A percentile compares a stretch with the other conserved stretches of the same genome.
These are phyloP conservation scores for Chlamydotis undulata DNA, from an alignment of 2,113 vertebrate species.

Conservation along the genomic window DNA sequence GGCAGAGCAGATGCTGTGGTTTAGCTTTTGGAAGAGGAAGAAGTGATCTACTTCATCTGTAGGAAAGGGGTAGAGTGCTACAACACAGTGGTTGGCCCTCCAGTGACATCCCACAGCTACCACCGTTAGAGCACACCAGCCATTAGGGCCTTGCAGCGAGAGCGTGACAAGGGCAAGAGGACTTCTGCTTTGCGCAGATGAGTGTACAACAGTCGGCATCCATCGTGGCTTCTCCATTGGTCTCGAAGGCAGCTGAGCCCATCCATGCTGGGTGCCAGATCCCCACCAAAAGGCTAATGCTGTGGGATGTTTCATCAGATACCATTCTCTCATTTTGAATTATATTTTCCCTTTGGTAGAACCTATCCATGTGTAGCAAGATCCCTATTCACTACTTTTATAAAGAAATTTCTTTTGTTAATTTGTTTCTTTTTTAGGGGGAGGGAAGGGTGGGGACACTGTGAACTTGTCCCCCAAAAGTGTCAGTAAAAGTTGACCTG, in stretches of 20 bases:
- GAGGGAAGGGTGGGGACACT: rapidly evolving
- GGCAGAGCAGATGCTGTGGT: not conserved
- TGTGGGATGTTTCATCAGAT: not conserved
- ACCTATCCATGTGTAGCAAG: not conserved
- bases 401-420: not conserved
- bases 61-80: not conserved
- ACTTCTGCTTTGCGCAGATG: not conserved
- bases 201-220: not conserved
- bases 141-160: not conserved
- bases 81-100: rapidly evolving
- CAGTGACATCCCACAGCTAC: not conserved
- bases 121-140: not conserved
- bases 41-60: not conserved
- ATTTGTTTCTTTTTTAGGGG: not conserved
- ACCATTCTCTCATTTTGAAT: not conserved
- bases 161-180: not conserved
- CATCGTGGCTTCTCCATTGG: not conserved
- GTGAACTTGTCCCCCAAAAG: not conserved
- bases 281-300: not conserved
- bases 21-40: not conserved
- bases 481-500: not conserved
- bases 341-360: not conserved
- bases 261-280: not conserved
- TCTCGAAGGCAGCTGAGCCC: not conserved
- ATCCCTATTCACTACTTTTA: not conserved